Evolutionary conservation across 1,140 invertebrate species (phyloP).

Genomic region (Nomia melanderi): DNA sequence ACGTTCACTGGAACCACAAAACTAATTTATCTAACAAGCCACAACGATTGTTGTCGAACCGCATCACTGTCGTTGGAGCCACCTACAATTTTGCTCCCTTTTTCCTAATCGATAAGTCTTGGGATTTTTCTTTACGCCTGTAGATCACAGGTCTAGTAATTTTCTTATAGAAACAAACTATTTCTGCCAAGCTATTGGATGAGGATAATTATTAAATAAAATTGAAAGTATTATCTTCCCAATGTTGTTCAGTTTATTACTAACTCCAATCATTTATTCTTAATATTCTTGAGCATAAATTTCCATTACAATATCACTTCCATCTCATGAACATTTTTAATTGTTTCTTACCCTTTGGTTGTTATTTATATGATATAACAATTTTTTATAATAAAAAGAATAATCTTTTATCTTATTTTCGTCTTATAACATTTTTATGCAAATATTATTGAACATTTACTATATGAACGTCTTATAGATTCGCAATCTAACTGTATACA

Average conservation of each 20-base stretch:
- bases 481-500: background rate
- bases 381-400: no score
- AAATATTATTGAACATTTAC: background rate
- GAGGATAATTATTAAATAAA: background rate
- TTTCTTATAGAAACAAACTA: conserved; percentile 2
- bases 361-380: no score
- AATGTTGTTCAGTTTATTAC: background rate
- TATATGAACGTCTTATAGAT: background rate
- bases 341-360: no score
- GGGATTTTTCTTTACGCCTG: conserved; percentile 22
- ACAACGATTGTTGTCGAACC: conserved; percentile 42
- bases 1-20: conserved; percentile 4
- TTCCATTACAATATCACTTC: no score
- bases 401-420: no score
- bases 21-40: conserved; percentile 34
- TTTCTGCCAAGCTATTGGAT: background rate
- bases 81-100: conserved; percentile 44
- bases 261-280: background rate
- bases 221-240: background rate
- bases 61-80: conserved; percentile 47
- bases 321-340: no score
- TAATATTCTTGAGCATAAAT: no score
- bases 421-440: background rate
- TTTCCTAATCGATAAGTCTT: conserved; percentile 49
- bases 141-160: conserved; percentile 12